Evolutionary conservation across 2,113 vertebrate species (phyloP), one percentile per base, ranked within the genome.

Genomic region (Lamprologus lemairii): DNA sequence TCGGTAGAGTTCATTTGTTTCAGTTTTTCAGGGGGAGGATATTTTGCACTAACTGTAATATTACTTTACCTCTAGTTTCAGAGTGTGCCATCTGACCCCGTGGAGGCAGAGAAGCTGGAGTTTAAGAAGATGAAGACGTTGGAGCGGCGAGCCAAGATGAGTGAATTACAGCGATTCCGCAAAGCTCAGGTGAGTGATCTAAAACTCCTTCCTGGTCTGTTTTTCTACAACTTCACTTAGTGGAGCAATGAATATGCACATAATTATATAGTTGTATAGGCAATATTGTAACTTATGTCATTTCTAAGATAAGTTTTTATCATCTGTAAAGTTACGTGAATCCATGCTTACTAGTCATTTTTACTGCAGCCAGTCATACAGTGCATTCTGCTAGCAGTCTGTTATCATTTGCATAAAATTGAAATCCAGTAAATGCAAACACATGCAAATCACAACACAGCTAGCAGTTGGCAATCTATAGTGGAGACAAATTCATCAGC

Each of bases 181-280:
- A 97, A 96, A 91, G 98, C 98, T 45, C 98, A 99, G 97, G 98
- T 99, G 10, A 90, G 93, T 53, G 33, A 28, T 5, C 2, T 1
- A 37, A 68, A n/a, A 14, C 51, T 75, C 21, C 0, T 26, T 73
- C 5, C 65, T 45, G 37, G 4, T 73, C 21, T 0, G 12, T 23
- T 71, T 21, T 40, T 13, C 10, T 65, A 14, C 65, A 42, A 2
- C n/a, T 42, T 42, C 37, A 71, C 5, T 42, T 42, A 4, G n/a
- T 42, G 65, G 65, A 71, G 7, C 65, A 42, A 42, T 73, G 3
- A 73, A 45, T 45, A 23, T 73, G 0, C 8, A 45, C 8, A 10
- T 17, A 45, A 45, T 26, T 42, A 16, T 71, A 26, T 42, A 8
- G 63, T 42, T 14, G 35, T 14, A 9, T 40, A 40, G 55, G 14